These are phyloP conservation scores for Pterocles burchelli DNA, from an alignment of 2,113 vertebrate species.

Conservation along the genomic window DNA sequence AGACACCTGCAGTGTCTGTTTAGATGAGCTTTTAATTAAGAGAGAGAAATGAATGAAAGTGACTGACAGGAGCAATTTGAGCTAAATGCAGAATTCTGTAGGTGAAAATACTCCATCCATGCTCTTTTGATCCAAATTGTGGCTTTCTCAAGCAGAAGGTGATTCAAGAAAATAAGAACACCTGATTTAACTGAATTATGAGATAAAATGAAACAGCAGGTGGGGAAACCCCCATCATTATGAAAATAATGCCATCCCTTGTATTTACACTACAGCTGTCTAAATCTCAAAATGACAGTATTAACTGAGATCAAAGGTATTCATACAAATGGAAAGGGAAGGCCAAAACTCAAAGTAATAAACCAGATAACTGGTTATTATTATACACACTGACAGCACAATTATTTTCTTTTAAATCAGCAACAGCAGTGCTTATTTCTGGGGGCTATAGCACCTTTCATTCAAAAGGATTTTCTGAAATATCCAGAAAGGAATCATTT, in stretches of 20 bases:
- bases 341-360: constrained; percentile 1
- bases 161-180: constrained; percentile 6
- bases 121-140: constrained; percentile 6
- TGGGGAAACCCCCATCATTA: constrained; percentile 20
- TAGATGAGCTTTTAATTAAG: background rate
- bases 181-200: constrained; percentile 15
- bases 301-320: constrained; percentile 61
- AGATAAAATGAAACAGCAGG: constrained; percentile 19
- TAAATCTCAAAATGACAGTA: constrained; percentile 38
- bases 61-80: background rate
- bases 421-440: background rate
- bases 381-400: constrained; percentile 23
- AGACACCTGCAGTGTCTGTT: background rate
- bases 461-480: constrained; percentile 17
- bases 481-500: background rate
- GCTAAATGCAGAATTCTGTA: background rate
- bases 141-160: constrained; percentile 14
- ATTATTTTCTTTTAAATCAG: constrained; percentile 1
- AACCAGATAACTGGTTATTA: background rate
- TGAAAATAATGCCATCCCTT: constrained; percentile 46
- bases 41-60: background rate
- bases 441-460: background rate
- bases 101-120: background rate
- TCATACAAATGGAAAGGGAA: background rate
- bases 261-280: constrained; percentile 9